Evolutionary conservation across 2,797 vertebrate genomes (phyloP).

Genomic region (Antrozous pallidus): DNA sequence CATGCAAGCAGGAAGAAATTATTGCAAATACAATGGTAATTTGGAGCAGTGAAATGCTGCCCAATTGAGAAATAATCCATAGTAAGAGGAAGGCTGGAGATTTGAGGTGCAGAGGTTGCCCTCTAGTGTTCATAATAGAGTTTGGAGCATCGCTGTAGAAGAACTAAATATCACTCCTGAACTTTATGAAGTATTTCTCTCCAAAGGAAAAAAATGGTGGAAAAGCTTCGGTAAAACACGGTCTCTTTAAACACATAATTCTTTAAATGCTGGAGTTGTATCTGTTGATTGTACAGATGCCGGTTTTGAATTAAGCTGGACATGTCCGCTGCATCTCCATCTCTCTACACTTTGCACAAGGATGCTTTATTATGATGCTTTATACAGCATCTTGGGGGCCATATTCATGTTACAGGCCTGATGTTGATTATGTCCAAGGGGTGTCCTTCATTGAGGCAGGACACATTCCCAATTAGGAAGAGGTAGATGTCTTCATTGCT

Average conservation of each 20-base stretch:
- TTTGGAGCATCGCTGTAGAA: constrained; percentile 92
- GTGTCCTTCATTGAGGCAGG: constrained; percentile 93
- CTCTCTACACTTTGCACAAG: constrained; percentile 93
- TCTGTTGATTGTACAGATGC: constrained; percentile 90
- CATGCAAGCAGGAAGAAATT: constrained; percentile 89
- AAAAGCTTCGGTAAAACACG: constrained; percentile 90
- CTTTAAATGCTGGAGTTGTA: constrained; percentile 72
- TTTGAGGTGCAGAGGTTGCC: constrained; percentile 91
- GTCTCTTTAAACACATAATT: constrained; percentile 68
- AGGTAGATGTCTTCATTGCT: constrained; percentile 91
- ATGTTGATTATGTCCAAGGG: constrained; percentile 91
- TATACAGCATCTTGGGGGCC: constrained; percentile 90
- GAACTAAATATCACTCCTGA: constrained; percentile 92
- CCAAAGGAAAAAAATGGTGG: constrained; percentile 92
- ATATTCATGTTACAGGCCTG: constrained; percentile 92
- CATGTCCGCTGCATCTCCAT: constrained; percentile 92
- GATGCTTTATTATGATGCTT: constrained; percentile 90
- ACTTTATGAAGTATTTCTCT: constrained; percentile 93
- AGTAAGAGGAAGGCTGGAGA: constrained; percentile 88
- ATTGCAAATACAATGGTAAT: constrained; percentile 90
- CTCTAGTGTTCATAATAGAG: constrained; percentile 89
- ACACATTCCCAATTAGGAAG: constrained; percentile 91
- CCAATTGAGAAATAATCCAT: constrained; percentile 89
- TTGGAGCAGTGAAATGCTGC: constrained; percentile 91
- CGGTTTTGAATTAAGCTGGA: constrained; percentile 91